phyloP scores from a whole-genome alignment of 2,888 invertebrate genomes.

The Nomada fucata region DNA sequence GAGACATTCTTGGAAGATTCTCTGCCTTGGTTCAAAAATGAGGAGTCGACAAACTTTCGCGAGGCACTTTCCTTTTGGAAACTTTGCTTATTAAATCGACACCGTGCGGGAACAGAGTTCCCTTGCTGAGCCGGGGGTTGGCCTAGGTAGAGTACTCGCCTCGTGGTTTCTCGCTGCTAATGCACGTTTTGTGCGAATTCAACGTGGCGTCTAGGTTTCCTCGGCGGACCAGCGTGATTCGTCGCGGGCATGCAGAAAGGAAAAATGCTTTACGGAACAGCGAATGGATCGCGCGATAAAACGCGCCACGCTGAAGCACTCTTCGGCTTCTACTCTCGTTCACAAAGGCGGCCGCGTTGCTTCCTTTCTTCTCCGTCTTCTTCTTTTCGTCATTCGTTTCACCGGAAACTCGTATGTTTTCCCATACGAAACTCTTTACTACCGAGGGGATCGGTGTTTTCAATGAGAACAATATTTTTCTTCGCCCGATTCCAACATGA shows the following conservation, averaged over 20 bases:
- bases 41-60: constrained; percentile 25
- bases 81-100: constrained; percentile 44
- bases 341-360: constrained; percentile 33
- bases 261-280: constrained; percentile 45
- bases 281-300: constrained; percentile 60
- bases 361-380: constrained; percentile 22
- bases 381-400: neutral
- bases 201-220: constrained; percentile 36
- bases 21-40: neutral
- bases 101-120: neutral
- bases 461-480: neutral
- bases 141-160: neutral
- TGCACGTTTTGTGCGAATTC: constrained; percentile 60
- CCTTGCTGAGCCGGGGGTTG: neutral
- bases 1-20: neutral
- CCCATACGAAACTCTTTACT: neutral
- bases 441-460: no score
- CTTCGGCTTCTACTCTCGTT: constrained; percentile 44
- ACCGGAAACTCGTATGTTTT: neutral
- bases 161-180: constrained; percentile 36
- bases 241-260: constrained; percentile 13
- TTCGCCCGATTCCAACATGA: neutral
- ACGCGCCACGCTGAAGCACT: constrained; percentile 53
- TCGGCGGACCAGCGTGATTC: constrained; percentile 6
- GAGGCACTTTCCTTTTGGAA: neutral